phyloP scores from a whole-genome alignment of 2,113 vertebrate species.

The Cacatua alba region DNA sequence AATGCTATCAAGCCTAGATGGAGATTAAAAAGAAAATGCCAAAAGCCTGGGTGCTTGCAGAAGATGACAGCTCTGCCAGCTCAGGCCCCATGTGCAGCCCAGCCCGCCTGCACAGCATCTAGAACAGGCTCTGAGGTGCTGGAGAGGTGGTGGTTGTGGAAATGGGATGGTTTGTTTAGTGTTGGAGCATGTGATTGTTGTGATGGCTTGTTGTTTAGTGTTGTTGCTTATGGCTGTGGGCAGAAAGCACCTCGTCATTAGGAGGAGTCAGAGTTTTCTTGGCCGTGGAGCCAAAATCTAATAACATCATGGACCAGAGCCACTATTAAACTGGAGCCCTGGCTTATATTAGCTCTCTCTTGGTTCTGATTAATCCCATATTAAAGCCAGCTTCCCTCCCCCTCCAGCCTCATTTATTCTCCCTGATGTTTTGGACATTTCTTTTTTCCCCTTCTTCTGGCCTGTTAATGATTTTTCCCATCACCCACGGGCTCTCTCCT shows the following conservation, averaged over 20 bases:
- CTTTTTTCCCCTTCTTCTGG: neutral
- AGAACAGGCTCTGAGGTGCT: neutral
- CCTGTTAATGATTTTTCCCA: conserved; percentile 18
- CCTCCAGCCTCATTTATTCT: neutral
- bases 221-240: neutral
- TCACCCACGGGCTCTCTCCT: neutral
- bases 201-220: neutral
- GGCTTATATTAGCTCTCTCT: conserved; percentile 43
- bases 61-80: neutral
- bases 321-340: conserved; percentile 30
- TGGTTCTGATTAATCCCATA: neutral
- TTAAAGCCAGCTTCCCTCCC: conserved; percentile 1
- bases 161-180: neutral
- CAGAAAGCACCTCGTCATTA: conserved; percentile 10
- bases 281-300: neutral
- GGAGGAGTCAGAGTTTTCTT: neutral
- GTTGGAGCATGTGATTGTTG: neutral
- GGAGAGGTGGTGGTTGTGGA: neutral
- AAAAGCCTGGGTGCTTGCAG: neutral
- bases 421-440: neutral
- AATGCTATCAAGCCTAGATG: neutral
- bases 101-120: neutral
- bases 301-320: conserved; percentile 31
- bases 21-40: neutral
- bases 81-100: fast-evolving